Evolutionary conservation across 2,797 vertebrate genomes (phyloP), one percentile per base, ranked within the genome.

Genomic region (Tangara arthus): DNA sequence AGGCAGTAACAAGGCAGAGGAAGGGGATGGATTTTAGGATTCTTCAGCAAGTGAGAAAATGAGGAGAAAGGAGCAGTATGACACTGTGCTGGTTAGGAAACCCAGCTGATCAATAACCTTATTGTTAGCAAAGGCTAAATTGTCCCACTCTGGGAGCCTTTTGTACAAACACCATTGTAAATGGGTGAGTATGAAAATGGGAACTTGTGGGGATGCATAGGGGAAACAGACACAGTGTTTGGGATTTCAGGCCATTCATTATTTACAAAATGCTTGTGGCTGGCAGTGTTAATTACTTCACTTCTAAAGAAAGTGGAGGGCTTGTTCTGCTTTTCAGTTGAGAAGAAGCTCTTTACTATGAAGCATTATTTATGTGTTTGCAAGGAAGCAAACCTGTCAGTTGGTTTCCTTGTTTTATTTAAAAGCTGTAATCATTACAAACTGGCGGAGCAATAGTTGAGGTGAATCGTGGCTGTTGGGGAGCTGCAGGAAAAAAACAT

Each of bases 401-500:
- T 32, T 85, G 57, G 65, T 82, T 34, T 65, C 57, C 52, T 71
- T 94, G 87, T 96, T 97, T 96, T 83, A 95, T 93, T 97, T 95
- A 94, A 95, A 97, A 97, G 85, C 84, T 95, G 91, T 75, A 85
- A 89, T 77, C 30, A 61, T 66, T 53, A 2, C 76, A 93, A 94
- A 82, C 23, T 84, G 77, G 89, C 76, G 82, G 94, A 96, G 75
- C 50, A 22, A 14, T 9, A 47, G 27, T 8, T 82, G 39, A 89
- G 68, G 83, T 86, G 76, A 94, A 84, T 95, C 92, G 92, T 72
- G 95, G 68, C 79, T 96, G 47, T 70, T 83, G 63, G 71, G 69
- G 46, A 80, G 44, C 83, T 50, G 84, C 84, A 95, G 93, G 87
- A 86, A 52, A 50, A 50, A 88, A 94, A 15, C 13, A 2, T 80